Evolutionary conservation across 64 coral and sea anemone genomes (phyloP).

Genomic region (Porites lutea): DNA sequence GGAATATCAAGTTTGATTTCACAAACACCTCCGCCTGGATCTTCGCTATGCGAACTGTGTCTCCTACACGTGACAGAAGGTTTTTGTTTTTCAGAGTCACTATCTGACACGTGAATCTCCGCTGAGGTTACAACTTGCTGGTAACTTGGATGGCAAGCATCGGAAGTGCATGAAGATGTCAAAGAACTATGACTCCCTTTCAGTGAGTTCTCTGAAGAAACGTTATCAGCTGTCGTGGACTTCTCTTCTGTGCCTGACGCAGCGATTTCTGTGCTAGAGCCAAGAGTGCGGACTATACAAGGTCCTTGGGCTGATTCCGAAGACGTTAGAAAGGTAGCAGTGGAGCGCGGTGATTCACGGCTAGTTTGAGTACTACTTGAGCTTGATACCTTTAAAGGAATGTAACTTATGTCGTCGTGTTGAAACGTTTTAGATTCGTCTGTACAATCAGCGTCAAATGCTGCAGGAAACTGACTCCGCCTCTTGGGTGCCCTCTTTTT

Average conservation of each 20-base stretch:
- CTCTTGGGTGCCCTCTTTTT: slow-evolving; percentile 38
- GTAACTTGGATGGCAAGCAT: slow-evolving; percentile 55
- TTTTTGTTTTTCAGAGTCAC: slow-evolving; percentile 81
- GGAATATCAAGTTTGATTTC: slow-evolving; percentile 11
- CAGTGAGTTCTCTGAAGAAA: slow-evolving; percentile 74
- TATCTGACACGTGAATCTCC: slow-evolving; percentile 86
- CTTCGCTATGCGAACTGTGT: slow-evolving; percentile 25
- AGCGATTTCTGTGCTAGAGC: slow-evolving; percentile 49
- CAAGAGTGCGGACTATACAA: slow-evolving; percentile 32
- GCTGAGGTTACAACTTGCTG: slow-evolving; percentile 76
- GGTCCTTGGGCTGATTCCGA: slow-evolving; percentile 75
- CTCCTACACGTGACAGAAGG: slow-evolving; percentile 33
- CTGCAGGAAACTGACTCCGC: not conserved
- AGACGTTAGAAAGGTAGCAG: slow-evolving; percentile 88
- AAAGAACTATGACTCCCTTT: slow-evolving; percentile 85
- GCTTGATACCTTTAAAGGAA: slow-evolving; percentile 83
- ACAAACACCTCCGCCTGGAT: slow-evolving; percentile 20
- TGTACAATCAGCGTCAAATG: slow-evolving; percentile 24
- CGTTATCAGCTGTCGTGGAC: slow-evolving; percentile 66
- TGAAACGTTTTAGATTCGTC: slow-evolving; percentile 60
- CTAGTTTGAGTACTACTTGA: slow-evolving; percentile 89
- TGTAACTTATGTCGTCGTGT: slow-evolving; percentile 79
- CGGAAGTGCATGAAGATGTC: slow-evolving; percentile 73
- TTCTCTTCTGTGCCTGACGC: slow-evolving; percentile 83
- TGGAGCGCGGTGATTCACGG: slow-evolving; percentile 86